A percentile compares a stretch with the other conserved stretches of the same genome.
These are phyloP conservation scores for Hemistola chrysoprasaria DNA, from an alignment of 2,888 invertebrate species.

Conservation along the genomic window DNA sequence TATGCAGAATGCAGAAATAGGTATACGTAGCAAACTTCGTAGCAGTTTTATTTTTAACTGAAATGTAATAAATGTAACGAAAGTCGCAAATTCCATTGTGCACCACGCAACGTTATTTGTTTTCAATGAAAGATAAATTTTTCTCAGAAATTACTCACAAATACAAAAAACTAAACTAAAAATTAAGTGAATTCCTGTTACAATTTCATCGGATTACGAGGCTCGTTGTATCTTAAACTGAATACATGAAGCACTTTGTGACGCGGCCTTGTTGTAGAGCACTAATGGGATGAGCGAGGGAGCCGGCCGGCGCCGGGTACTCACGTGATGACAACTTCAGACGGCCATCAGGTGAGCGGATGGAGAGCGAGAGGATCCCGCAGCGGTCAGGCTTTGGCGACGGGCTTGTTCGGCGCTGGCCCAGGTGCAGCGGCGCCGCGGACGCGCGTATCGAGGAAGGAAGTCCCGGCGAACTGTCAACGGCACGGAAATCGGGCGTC, in stretches of 20 bases:
- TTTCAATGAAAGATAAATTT: too few relatives aligned
- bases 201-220: constrained; percentile 7
- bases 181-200: constrained; percentile 1
- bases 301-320: constrained; percentile 27
- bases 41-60: too few relatives aligned
- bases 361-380: constrained; percentile 31
- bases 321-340: constrained; percentile 53
- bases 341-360: constrained; percentile 55
- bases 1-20: too few relatives aligned
- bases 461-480: constrained; percentile 84
- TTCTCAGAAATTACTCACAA: too few relatives aligned
- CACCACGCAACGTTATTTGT: too few relatives aligned
- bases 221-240: constrained; percentile 7
- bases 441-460: constrained; percentile 79
- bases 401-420: constrained; percentile 33
- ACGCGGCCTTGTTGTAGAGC: constrained; percentile 10
- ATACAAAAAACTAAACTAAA: background rate
- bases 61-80: too few relatives aligned
- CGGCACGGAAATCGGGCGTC: constrained; percentile 84
- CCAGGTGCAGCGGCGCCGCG: constrained; percentile 64
- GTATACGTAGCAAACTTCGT: too few relatives aligned
- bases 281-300: constrained; percentile 8
- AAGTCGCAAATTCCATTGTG: too few relatives aligned
- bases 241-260: constrained; percentile 6
- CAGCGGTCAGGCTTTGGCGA: too few relatives aligned